Conservation (phyloP, 2,113 vertebrate species). For the Carassius gibelio region DNA sequence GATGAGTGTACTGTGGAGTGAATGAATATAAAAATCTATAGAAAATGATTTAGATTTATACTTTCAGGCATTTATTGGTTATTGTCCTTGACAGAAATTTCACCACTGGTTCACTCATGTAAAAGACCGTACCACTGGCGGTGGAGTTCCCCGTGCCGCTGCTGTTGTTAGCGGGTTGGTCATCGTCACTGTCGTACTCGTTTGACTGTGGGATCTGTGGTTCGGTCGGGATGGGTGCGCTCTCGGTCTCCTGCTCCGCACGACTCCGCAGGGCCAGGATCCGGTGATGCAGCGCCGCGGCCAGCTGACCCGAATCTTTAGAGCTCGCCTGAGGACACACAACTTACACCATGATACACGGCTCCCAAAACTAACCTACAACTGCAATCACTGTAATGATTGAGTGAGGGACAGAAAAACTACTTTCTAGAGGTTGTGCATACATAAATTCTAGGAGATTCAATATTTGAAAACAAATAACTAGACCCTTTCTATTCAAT, state of each 20-base stretch:
- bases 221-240: conserved; percentile 63
- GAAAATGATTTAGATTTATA: too few species aligned
- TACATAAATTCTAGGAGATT: background rate
- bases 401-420: background rate
- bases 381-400: background rate
- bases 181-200: conserved; percentile 94
- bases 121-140: conserved; percentile 33
- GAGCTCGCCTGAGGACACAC: conserved; percentile 85
- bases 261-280: conserved; percentile 91
- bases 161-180: conserved; percentile 78
- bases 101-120: too few species aligned
- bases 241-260: conserved; percentile 88
- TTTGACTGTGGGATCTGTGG: conserved; percentile 86
- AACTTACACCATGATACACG: background rate
- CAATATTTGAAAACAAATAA: background rate
- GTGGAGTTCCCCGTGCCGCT: conserved; percentile 58
- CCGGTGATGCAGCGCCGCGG: conserved; percentile 92
- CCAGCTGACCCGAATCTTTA: conserved; percentile 94
- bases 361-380: background rate
- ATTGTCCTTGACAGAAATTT: too few species aligned
- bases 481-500: background rate
- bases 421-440: background rate
- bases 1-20: too few species aligned
- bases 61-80: too few species aligned
- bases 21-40: too few species aligned